phyloP scores from a whole-genome alignment of 1,140 invertebrate genomes.

The Choristoneura fumiferana region DNA sequence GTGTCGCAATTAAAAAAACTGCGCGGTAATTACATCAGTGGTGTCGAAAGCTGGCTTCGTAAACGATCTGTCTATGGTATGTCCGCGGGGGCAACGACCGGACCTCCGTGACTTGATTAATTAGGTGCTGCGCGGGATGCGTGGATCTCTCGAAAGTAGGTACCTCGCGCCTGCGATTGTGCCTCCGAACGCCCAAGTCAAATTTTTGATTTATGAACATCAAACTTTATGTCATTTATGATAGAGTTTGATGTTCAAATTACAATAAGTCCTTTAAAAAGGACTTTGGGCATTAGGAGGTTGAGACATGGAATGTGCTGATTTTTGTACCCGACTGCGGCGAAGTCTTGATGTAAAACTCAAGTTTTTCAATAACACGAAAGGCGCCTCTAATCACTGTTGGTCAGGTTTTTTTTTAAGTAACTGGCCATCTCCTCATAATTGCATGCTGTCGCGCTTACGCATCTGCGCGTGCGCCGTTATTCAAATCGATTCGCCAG shows the following conservation, averaged over 20 bases:
- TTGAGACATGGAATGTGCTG: too few relatives aligned
- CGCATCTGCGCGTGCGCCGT: neutral
- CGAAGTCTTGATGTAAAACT: too few relatives aligned
- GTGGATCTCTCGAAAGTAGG: neutral
- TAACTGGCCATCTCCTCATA: neutral
- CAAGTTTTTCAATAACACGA: too few relatives aligned
- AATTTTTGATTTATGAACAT: too few relatives aligned
- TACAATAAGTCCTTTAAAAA: too few relatives aligned
- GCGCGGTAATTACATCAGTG: slow-evolving; percentile 31
- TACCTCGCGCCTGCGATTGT: slow-evolving; percentile 13
- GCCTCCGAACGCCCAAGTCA: neutral
- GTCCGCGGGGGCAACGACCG: slow-evolving; percentile 29
- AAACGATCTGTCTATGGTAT: slow-evolving; percentile 29
- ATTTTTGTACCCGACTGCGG: too few relatives aligned
- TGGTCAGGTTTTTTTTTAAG: too few relatives aligned
- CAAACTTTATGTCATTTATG: too few relatives aligned
- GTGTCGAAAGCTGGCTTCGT: slow-evolving; percentile 36
- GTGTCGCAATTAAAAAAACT: slow-evolving; percentile 42
- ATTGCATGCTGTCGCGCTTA: slow-evolving; percentile 13
- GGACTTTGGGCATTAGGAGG: too few relatives aligned
- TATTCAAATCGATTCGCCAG: slow-evolving; percentile 6
- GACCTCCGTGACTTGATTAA: slow-evolving; percentile 27
- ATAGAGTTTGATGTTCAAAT: too few relatives aligned
- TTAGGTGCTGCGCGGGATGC: slow-evolving; percentile 22
- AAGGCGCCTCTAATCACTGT: too few relatives aligned